Conservation (phyloP, 2,113 vertebrate species). For the Thymallus thymallus region DNA sequence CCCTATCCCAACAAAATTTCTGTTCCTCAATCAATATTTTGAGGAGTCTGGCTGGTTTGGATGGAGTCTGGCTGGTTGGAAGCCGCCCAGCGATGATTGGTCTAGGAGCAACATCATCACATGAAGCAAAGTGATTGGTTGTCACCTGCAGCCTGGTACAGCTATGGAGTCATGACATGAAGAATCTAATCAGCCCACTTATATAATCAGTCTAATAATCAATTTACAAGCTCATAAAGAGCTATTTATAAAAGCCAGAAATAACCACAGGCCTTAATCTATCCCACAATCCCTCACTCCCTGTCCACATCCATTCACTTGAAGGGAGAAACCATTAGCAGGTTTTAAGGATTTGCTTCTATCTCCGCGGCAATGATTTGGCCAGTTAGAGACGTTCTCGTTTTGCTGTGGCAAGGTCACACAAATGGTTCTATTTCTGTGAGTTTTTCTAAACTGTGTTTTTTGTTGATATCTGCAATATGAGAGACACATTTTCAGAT, state of each 20-base stretch:
- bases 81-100: neutral
- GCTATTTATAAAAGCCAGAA: slow-evolving; percentile 27
- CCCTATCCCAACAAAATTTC: neutral
- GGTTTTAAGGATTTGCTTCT: slow-evolving; percentile 21
- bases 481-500: neutral
- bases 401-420: neutral
- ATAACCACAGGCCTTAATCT: slow-evolving; percentile 27
- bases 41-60: neutral
- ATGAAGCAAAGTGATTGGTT: slow-evolving; percentile 22
- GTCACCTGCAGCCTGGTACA: slow-evolving; percentile 26
- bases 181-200: slow-evolving; percentile 31
- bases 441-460: neutral
- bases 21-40: neutral
- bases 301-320: slow-evolving; percentile 20
- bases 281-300: slow-evolving; percentile 3
- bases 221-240: slow-evolving; percentile 27
- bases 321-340: neutral
- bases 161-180: slow-evolving; percentile 20
- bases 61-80: neutral
- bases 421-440: neutral
- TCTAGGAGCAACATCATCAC: slow-evolving; percentile 2
- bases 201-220: slow-evolving; percentile 36
- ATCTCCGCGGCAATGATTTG: slow-evolving; percentile 12
- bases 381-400: neutral
- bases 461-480: neutral